Evolutionary conservation across 64 coral and sea anemone genomes (phyloP).

Genomic region (Porites australiensis): DNA sequence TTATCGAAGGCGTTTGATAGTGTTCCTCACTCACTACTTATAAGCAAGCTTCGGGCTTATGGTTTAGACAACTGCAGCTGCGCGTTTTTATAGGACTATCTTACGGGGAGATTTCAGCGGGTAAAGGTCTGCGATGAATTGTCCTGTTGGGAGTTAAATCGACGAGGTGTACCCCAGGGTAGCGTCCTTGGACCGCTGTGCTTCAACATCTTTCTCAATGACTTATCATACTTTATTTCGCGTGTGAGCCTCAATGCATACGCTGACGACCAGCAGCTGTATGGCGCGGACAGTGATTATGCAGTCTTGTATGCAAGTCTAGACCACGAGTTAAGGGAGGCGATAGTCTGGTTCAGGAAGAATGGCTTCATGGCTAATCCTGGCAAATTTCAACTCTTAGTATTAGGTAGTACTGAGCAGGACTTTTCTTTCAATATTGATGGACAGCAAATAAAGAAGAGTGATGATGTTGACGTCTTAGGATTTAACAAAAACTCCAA

Average conservation of each 20-base stretch:
- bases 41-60: background rate
- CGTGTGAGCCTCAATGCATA: background rate
- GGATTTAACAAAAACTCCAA: no score
- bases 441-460: no score
- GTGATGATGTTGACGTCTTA: no score
- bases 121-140: no score
- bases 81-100: background rate
- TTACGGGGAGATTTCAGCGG: no score
- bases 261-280: background rate
- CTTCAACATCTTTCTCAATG: background rate
- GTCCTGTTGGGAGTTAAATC: no score
- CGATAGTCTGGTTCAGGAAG: background rate
- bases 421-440: no score
- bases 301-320: background rate
- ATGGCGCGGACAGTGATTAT: background rate
- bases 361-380: constrained; percentile 1
- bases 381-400: no score
- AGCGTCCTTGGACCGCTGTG: no score
- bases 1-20: constrained; percentile 3
- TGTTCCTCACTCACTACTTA: background rate
- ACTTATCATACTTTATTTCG: background rate
- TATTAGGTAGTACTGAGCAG: no score
- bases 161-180: no score
- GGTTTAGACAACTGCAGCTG: background rate
- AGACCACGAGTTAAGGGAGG: background rate